A percentile compares a stretch with the other conserved stretches of the same genome.
These are phyloP conservation scores for Phaedon cochleariae DNA, from an alignment of 2,888 invertebrate genomes.

Conservation along the genomic window DNA sequence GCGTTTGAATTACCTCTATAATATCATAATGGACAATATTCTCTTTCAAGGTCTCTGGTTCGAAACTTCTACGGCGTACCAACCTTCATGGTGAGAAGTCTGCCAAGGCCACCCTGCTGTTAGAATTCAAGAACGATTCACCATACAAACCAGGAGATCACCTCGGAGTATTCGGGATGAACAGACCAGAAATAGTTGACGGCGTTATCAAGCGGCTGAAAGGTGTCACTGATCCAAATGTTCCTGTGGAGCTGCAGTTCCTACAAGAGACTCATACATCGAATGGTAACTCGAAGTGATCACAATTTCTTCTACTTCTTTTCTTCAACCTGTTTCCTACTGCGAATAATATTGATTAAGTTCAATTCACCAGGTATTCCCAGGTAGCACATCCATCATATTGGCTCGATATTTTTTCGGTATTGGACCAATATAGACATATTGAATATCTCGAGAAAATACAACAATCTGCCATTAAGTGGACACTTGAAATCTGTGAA, in stretches of 20 bases:
- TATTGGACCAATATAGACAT: no score
- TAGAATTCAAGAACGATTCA: conserved; percentile 70
- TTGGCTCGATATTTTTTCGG: no score
- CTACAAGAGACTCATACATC: conserved; percentile 88
- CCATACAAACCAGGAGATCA: conserved; percentile 92
- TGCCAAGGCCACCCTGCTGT: conserved; percentile 70
- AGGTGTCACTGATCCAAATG: conserved; percentile 74
- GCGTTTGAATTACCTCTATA: no score
- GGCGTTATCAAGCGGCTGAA: conserved; percentile 75
- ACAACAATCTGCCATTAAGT: no score
- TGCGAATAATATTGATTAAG: no score
- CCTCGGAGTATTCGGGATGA: conserved; percentile 88
- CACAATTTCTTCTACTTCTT: background rate
- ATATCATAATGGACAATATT: no score
- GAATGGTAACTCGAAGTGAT: conserved; percentile 70
- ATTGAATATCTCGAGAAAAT: no score
- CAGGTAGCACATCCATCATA: no score
- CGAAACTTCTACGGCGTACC: conserved; percentile 68
- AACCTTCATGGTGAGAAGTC: conserved; percentile 72
- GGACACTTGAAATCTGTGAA: no score
- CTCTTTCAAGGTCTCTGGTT: conserved; percentile 62
- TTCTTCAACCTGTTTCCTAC: conserved; percentile 1
- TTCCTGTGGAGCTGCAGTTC: conserved; percentile 79
- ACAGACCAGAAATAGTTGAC: conserved; percentile 80
- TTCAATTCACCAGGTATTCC: no score